phyloP scores from a whole-genome alignment of 2,797 vertebrate species.

The Chaenodraco wilsoni region DNA sequence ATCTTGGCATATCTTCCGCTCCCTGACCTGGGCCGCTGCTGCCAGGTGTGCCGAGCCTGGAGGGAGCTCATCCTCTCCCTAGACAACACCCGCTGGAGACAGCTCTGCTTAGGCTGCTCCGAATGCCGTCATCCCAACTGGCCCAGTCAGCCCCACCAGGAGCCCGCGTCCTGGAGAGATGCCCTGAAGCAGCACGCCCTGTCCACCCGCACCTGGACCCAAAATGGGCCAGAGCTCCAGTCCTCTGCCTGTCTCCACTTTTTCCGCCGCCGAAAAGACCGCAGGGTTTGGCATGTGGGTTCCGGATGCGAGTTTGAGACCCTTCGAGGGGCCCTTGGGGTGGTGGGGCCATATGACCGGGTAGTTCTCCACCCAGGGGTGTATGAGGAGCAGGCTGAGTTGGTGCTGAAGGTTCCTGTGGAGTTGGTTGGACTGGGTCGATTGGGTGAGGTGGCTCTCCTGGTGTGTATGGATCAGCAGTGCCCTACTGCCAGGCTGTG shows the following conservation, averaged over 20 bases:
- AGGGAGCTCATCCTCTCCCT: slow-evolving; percentile 90
- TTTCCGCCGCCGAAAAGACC: slow-evolving; percentile 87
- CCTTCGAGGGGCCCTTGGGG: slow-evolving; percentile 83
- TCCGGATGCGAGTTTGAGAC: slow-evolving; percentile 86
- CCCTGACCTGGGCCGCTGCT: slow-evolving; percentile 90
- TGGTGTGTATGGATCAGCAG: slow-evolving; percentile 90
- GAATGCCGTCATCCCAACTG: slow-evolving; percentile 92
- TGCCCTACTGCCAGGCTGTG: slow-evolving; percentile 89
- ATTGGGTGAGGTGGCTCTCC: slow-evolving; percentile 86
- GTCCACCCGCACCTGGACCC: slow-evolving; percentile 89
- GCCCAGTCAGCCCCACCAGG: slow-evolving; percentile 87
- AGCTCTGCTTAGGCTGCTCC: slow-evolving; percentile 87
- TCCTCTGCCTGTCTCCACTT: slow-evolving; percentile 88
- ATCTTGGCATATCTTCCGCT: slow-evolving; percentile 89
- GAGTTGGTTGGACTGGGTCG: slow-evolving; percentile 88
- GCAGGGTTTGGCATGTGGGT: slow-evolving; percentile 85
- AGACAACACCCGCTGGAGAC: slow-evolving; percentile 92
- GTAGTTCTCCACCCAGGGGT: slow-evolving; percentile 88
- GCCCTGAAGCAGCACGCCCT: slow-evolving; percentile 89
- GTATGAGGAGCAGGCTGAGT: slow-evolving; percentile 89
- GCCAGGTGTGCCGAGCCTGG: slow-evolving; percentile 90
- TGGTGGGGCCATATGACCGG: slow-evolving; percentile 84
- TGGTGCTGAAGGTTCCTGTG: slow-evolving; percentile 89
- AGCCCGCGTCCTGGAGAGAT: slow-evolving; percentile 89
- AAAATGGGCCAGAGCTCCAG: slow-evolving; percentile 84